Evolutionary conservation across 2,797 vertebrate genomes (phyloP).

Genomic region (Malurus splendens): DNA sequence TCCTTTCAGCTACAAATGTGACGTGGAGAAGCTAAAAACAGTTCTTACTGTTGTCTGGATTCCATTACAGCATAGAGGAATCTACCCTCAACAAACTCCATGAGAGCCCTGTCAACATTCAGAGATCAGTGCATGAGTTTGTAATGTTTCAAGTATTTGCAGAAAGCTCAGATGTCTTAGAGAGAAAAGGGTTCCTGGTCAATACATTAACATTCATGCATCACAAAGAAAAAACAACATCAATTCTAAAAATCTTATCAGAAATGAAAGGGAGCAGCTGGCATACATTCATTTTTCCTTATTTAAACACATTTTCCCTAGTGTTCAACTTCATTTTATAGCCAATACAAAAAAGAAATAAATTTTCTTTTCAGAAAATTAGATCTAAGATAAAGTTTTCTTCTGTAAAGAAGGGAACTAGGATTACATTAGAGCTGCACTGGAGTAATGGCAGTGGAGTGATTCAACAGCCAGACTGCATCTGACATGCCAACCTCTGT

Average conservation of each 20-base stretch:
- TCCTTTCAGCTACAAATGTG: neutral
- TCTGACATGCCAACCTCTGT: neutral
- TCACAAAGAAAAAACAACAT: constrained; percentile 25
- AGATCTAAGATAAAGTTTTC: constrained; percentile 40
- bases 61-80: neutral
- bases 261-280: constrained; percentile 49
- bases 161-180: neutral
- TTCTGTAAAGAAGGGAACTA: constrained; percentile 10
- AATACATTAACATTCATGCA: constrained; percentile 23
- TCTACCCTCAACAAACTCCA: neutral
- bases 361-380: constrained; percentile 43
- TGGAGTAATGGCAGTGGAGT: neutral
- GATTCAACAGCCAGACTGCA: constrained; percentile 11
- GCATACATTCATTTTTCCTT: constrained; percentile 39
- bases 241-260: constrained; percentile 25
- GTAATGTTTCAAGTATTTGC: neutral
- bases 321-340: constrained; percentile 46
- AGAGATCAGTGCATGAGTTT: neutral
- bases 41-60: neutral
- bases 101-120: neutral
- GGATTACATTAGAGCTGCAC: constrained; percentile 15
- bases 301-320: constrained; percentile 29
- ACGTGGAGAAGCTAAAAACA: neutral
- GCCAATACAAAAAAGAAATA: constrained; percentile 17
- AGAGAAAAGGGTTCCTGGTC: neutral